These are phyloP conservation scores for Alectura lathami DNA, from an alignment of 2,113 vertebrate genomes.

Conservation along the genomic window DNA sequence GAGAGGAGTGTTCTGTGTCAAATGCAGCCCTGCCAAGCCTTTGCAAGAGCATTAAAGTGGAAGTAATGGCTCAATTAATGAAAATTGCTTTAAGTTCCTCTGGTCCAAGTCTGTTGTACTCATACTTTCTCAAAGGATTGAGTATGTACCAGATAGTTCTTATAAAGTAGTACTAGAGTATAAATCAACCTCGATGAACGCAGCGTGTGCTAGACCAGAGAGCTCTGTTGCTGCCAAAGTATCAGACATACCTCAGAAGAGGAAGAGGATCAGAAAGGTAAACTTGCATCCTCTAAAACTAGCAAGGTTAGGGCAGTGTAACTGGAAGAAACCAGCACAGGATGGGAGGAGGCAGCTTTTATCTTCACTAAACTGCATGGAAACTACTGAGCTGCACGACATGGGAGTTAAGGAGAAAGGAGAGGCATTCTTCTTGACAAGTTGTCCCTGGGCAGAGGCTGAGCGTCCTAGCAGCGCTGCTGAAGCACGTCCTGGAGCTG, in stretches of 20 bases:
- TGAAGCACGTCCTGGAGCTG: not conserved
- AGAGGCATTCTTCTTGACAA: not conserved
- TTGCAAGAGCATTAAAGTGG: not conserved
- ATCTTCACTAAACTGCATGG: not conserved
- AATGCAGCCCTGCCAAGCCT: not conserved
- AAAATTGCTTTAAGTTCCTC: not conserved
- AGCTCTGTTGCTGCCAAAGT: not conserved
- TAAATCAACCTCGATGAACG: not conserved
- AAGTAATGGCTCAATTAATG: not conserved
- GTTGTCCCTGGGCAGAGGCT: not conserved
- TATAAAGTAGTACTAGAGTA: not conserved
- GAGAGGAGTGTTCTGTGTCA: not conserved
- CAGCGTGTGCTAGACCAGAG: not conserved
- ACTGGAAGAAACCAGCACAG: not conserved
- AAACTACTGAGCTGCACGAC: not conserved
- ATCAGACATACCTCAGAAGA: not conserved
- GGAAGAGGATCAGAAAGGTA: not conserved
- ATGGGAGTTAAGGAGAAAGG: not conserved
- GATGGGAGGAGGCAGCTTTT: not conserved
- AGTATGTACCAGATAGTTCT: not conserved
- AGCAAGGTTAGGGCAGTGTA: not conserved
- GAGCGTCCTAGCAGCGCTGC: not conserved
- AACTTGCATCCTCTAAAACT: not conserved
- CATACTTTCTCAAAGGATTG: not conserved
- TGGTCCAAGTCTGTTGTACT: not conserved